Percentiles rank a stretch among this genome's conserved stretches.
Evolutionary conservation across 2,113 vertebrate species (phyloP).

Genomic region (Platichthys stellatus): DNA sequence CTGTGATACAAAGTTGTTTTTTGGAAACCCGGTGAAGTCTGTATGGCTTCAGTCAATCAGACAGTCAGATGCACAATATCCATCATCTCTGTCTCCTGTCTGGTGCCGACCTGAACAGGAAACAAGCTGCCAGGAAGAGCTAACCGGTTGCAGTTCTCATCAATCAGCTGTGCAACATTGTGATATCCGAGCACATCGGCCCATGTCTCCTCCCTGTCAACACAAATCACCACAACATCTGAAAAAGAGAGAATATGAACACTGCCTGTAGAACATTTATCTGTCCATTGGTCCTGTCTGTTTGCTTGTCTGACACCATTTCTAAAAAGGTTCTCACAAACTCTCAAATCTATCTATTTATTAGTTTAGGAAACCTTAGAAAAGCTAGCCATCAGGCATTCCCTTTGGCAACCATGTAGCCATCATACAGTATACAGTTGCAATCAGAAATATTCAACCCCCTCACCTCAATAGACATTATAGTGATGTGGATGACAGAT

Average conservation of each 20-base stretch:
- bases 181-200: slow-evolving; percentile 6
- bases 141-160: slow-evolving; percentile 10
- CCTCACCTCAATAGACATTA: no score
- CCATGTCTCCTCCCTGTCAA: slow-evolving; percentile 6
- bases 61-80: neutral
- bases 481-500: no score
- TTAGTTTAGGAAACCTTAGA: neutral
- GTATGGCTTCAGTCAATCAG: neutral
- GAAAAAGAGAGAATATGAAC: slow-evolving; percentile 14
- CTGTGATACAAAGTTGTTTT: neutral
- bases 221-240: slow-evolving; percentile 18
- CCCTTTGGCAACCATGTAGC: neutral
- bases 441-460: no score
- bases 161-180: slow-evolving; percentile 15
- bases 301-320: neutral
- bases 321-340: neutral
- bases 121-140: slow-evolving; percentile 11
- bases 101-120: slow-evolving; percentile 42
- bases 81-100: slow-evolving; percentile 17
- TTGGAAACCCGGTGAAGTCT: neutral
- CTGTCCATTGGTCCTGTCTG: neutral
- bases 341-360: neutral
- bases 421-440: no score
- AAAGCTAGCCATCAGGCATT: neutral
- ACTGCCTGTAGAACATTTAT: neutral